Conservation (phyloP, 2,797 vertebrate species). For the Vultur gryphus region DNA sequence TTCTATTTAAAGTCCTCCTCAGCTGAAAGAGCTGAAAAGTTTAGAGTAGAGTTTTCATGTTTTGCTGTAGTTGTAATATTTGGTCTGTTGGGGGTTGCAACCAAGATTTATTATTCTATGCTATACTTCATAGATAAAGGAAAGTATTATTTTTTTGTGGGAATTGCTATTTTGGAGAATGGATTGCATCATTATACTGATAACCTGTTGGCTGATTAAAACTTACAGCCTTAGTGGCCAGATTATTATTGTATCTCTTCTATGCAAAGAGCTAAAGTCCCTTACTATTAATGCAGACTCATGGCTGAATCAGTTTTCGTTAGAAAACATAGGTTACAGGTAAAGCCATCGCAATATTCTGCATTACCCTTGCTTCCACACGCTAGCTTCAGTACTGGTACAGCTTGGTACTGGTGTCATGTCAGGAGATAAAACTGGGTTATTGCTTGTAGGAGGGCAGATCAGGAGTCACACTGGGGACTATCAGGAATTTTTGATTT, state of each 20-base stretch:
- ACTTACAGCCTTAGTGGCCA: background rate
- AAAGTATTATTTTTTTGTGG: background rate
- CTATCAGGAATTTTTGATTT: background rate
- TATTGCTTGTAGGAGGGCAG: background rate
- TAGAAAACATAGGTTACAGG: background rate
- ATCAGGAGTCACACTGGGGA: background rate
- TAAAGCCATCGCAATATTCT: rapidly evolving
- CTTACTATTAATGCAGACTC: background rate
- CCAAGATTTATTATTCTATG: background rate
- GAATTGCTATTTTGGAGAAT: background rate
- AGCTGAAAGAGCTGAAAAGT: background rate
- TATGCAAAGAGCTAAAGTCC: background rate
- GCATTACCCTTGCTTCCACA: too few species aligned
- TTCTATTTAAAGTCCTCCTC: background rate
- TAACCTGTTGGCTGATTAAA: background rate
- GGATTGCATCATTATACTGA: background rate
- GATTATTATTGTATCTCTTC: background rate
- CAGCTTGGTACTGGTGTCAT: background rate
- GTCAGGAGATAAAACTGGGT: too few species aligned
- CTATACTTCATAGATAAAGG: background rate
- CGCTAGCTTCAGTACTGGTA: rapidly evolving
- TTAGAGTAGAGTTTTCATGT: background rate
- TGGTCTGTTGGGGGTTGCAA: background rate
- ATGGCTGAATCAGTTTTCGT: background rate
- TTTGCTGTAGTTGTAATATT: background rate